Base-by-base conservation (phyloP, 1,140 invertebrate species). In the Tetramorium parvispinum region DNA sequence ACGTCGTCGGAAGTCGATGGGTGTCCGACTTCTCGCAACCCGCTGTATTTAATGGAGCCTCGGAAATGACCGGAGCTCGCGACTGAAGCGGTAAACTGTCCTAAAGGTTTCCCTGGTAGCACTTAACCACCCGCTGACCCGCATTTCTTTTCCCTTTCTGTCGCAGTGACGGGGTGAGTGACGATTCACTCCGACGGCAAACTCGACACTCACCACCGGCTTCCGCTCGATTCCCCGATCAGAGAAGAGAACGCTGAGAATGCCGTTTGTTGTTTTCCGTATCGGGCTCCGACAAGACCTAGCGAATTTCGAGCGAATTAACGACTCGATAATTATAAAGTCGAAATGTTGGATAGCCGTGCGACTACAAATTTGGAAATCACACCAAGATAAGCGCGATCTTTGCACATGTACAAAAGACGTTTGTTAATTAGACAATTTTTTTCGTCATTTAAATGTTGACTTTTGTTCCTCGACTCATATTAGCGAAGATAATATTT, bases 31-130 rank as follows among this genome's bases (percentile, higher is more conserved):
- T 32, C 76, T 65, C 59, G 43, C 76, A 37, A 63, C 76, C n/a
- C 63, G 51, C 6, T 51, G 51, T 18, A 46, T 37, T 82, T 90
- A 89, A 90, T 89, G 91, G 89, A 16, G 73, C 79, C 78, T 85
- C 46, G 53, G 86, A 87, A 90, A 88, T 82, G 85, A 68, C 49
- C 57, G 11, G 21, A 57, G 79, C 51, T n/a, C 66, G 79, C 43
- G 61, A 43, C 21, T 53, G 55, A 85, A 16, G 43, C 46, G 55
- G 63, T 70, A 83, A 88, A 63, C 85, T 43, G 37, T 63, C 65
- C 89, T 93, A 93, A 93, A 91, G 92, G 87, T 91, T 93, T 92
- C 79, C 89, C 87, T 89, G 85, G 89, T 94, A 93, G 87, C 93
- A 94, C 93, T 94, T 90, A 94, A 87, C 91, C 93, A 87, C 93